Evolutionary conservation across 2,797 vertebrate species (phyloP).

Genomic region (Pseudochromis fuscus): DNA sequence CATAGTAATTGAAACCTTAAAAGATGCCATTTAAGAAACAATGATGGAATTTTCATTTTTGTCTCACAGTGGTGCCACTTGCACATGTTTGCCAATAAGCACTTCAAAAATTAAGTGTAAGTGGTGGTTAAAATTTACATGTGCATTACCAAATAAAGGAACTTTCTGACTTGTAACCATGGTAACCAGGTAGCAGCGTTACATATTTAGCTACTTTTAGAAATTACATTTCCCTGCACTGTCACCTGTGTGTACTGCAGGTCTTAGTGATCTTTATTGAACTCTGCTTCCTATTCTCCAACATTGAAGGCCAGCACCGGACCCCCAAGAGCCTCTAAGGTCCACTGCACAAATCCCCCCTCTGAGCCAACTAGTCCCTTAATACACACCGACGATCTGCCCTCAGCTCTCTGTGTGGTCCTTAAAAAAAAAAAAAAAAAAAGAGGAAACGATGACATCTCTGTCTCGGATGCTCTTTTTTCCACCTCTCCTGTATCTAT

Average conservation of each 20-base stretch:
- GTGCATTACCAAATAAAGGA: no score
- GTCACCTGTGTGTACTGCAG: constrained; percentile 21
- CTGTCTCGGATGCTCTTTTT: constrained; percentile 47
- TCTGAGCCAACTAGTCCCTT: constrained; percentile 48
- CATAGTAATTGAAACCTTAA: no score
- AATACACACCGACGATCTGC: constrained; percentile 65
- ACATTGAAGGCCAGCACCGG: constrained; percentile 49
- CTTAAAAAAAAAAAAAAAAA: constrained; percentile 51
- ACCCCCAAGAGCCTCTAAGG: constrained; percentile 67
- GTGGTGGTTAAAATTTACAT: no score
- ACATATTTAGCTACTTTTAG: background rate
- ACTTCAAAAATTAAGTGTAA: no score
- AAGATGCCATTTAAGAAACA: no score
- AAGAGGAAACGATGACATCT: constrained; percentile 63
- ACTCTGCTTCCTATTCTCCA: constrained; percentile 36
- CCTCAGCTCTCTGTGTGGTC: constrained; percentile 82
- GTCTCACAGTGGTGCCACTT: no score
- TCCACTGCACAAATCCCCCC: constrained; percentile 84
- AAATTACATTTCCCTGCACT: background rate
- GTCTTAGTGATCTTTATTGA: constrained; percentile 27
- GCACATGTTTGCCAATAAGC: no score
- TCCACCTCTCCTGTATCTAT: constrained; percentile 27
- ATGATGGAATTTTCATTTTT: no score
- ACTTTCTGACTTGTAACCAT: background rate
- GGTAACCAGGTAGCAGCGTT: background rate